These are phyloP conservation scores for Idaea dimidiata DNA, from an alignment of 2,888 invertebrate genomes.

Conservation along the genomic window DNA sequence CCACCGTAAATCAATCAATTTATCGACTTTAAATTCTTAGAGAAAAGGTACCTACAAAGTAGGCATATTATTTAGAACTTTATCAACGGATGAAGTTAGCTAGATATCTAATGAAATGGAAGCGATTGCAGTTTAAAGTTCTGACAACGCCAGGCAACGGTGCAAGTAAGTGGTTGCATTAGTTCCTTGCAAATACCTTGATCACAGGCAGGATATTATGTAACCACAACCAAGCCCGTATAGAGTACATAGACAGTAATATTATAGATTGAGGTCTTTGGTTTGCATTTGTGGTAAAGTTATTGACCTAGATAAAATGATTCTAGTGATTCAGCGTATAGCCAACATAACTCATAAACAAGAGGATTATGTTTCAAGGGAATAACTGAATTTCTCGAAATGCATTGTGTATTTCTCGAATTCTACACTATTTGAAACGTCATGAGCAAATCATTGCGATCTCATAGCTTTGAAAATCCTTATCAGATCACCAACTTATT, in stretches of 20 bases:
- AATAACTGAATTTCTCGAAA: too few species aligned
- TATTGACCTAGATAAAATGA: neutral
- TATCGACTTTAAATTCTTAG: too few species aligned
- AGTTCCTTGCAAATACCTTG: constrained; percentile 1
- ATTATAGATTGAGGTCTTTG: neutral
- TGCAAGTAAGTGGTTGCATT: constrained; percentile 6
- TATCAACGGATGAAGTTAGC: neutral
- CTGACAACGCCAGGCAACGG: constrained; percentile 5
- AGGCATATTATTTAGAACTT: neutral
- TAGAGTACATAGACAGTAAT: neutral
- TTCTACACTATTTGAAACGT: too few species aligned
- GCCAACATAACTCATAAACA: neutral
- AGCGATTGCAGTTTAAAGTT: constrained; percentile 15
- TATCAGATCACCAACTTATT: too few species aligned
- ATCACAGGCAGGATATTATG: neutral
- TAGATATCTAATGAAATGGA: neutral
- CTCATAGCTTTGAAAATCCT: too few species aligned
- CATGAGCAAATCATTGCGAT: too few species aligned
- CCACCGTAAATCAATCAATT: too few species aligned
- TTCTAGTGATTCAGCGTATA: neutral
- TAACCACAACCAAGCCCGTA: neutral
- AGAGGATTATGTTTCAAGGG: too few species aligned
- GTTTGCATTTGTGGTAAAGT: neutral
- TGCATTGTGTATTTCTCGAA: too few species aligned
- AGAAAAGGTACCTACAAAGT: neutral